Base-by-base conservation (phyloP, 1,140 invertebrate species). In the Drosophila serrata region DNA sequence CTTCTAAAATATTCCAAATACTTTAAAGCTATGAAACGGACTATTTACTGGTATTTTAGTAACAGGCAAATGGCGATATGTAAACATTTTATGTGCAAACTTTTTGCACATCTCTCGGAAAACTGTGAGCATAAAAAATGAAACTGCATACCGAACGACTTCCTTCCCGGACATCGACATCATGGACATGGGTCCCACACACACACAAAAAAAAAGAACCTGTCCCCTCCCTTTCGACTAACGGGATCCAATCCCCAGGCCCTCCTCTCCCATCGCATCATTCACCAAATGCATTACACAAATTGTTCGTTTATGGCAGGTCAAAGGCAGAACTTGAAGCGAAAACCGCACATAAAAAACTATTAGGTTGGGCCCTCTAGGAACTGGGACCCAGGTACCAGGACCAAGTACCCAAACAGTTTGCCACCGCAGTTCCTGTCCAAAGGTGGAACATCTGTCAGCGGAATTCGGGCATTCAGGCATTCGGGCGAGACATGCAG, bases 201-300 rank as follows among this genome's bases (percentile, higher is more conserved):
- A n/a, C n/a, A n/a, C n/a, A n/a, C n/a, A n/a, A n/a, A n/a, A n/a
- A n/a, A n/a, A n/a, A 45, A 69, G 31, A 67, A 49, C 27, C 62
- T 35, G 65, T 37, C 31, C 37, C 62, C 63, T 13, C 43, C 19
- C n/a, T 27, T 24, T 29, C 31, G 12, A 24, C 35, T 55, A 46
- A 33, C 64, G 24, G 24, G n/a, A 19, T 29, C 9, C 33, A 12
- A 35, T 12, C 29, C 24, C n/a, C 19, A 37, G 35, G 19, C 40
- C 27, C 42, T 46, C 27, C 42, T 46, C 51, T 17, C 42, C 39
- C 60, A 70, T 40, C 53, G 37, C 29, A 69, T 69, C 39, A 43
- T 67, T 67, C 57, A 61, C 64, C 75, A 63, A 78, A 78, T 78
- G 65, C 75, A 78, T 78, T 78, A 78, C 75, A 78, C 75, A 78